phyloP scores from a whole-genome alignment of 1,140 invertebrate species.

The Mercenaria mercenaria region DNA sequence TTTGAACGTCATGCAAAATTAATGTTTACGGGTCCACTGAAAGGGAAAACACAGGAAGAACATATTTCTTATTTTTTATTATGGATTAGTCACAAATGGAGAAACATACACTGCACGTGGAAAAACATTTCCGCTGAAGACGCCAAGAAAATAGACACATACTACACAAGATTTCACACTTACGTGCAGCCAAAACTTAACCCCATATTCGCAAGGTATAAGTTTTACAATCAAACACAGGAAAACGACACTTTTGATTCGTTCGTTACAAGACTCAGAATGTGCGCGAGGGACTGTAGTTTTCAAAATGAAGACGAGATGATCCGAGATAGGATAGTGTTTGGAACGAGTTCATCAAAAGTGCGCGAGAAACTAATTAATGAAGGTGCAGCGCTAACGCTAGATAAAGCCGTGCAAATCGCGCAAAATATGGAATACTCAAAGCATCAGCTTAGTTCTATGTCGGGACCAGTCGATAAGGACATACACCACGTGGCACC shows the following conservation, averaged over 20 bases:
- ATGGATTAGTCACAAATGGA: neutral
- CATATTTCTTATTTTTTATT: neutral
- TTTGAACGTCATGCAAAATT: no score
- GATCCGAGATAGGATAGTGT: neutral
- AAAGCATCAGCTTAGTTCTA: neutral
- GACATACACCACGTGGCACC: no score
- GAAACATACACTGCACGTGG: neutral
- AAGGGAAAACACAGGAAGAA: neutral
- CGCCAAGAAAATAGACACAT: neutral
- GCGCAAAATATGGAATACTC: conserved; percentile 9
- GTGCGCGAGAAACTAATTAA: neutral
- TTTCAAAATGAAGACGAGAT: conserved; percentile 4
- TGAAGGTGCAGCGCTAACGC: neutral
- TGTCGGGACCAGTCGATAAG: neutral
- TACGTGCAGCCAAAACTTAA: conserved; percentile 21
- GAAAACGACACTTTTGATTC: neutral
- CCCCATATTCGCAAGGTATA: neutral
- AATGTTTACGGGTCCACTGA: neutral
- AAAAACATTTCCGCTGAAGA: neutral
- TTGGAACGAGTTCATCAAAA: neutral
- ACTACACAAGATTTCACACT: neutral
- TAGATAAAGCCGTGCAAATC: conserved; percentile 8
- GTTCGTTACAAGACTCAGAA: neutral
- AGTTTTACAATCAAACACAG: conserved; percentile 2
- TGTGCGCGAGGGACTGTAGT: neutral